phyloP scores from a whole-genome alignment of 2,888 invertebrate genomes.

The Endomychus coccineus region DNA sequence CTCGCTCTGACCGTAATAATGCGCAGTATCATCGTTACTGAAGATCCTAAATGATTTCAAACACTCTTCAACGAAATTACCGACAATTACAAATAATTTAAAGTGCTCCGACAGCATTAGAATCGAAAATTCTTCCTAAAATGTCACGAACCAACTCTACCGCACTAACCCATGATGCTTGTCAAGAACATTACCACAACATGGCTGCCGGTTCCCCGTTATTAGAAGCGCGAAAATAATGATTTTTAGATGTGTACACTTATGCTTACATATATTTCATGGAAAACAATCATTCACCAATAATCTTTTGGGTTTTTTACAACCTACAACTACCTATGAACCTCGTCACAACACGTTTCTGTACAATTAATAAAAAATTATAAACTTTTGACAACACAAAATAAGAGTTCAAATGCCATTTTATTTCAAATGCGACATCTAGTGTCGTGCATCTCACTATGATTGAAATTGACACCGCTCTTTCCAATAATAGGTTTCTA shows the following conservation, averaged over 20 bases:
- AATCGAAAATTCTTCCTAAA: conserved; percentile 23
- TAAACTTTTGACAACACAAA: conserved; percentile 41
- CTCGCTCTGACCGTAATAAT: conserved; percentile 42
- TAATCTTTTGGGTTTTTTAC: no score
- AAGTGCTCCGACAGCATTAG: conserved; percentile 30
- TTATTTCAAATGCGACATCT: background rate
- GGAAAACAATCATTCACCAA: no score
- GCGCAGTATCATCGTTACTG: conserved; percentile 44
- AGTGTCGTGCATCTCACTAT: background rate
- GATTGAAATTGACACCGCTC: no score
- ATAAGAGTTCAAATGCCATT: conserved; percentile 7
- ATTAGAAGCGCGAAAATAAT: conserved; percentile 40
- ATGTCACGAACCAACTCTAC: conserved; percentile 28
- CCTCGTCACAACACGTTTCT: conserved; percentile 3
- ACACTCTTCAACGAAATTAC: conserved; percentile 27
- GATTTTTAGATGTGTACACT: conserved; percentile 19
- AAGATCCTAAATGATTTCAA: conserved; percentile 27
- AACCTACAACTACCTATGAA: conserved; percentile 8
- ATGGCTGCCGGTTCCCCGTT: conserved; percentile 46
- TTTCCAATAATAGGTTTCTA: no score
- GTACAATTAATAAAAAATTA: conserved; percentile 37
- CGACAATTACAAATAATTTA: conserved; percentile 33
- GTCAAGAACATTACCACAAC: conserved; percentile 43
- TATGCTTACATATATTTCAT: background rate
- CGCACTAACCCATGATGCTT: conserved; percentile 45